A percentile compares a stretch with the other conserved stretches of the same genome.
These are phyloP conservation scores for Lycopodina hypogea DNA, from an alignment of 37 sponge, comb jelly and placozoan species.

Conservation along the genomic window DNA sequence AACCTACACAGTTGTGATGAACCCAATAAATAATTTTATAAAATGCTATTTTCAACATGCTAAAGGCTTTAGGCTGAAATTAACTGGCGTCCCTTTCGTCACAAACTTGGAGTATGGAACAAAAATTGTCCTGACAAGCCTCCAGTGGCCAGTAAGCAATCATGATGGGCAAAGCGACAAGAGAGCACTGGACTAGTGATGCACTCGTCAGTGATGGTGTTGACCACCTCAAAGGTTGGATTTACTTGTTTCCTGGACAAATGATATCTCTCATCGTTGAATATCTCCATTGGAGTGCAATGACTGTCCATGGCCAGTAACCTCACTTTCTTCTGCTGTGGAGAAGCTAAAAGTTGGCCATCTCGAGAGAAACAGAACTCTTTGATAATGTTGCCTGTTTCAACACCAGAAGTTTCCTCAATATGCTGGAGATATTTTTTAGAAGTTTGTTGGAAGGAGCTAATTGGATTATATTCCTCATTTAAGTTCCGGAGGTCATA, in stretches of 20 bases:
- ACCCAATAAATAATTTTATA: too few species aligned
- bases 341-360: constrained; percentile 54
- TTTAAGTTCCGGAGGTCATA: constrained; percentile 16
- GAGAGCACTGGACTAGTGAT: constrained; percentile 36
- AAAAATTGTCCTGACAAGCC: constrained; percentile 26
- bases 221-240: constrained; percentile 10
- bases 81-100: too few species aligned
- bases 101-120: constrained; percentile 45
- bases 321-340: constrained; percentile 20
- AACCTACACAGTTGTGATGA: too few species aligned
- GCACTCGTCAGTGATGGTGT: background rate
- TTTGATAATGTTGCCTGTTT: constrained; percentile 44
- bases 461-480: background rate
- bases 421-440: constrained; percentile 27
- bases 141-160: constrained; percentile 46
- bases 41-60: too few species aligned
- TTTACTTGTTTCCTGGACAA: background rate
- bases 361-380: constrained; percentile 55
- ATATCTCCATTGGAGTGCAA: constrained; percentile 38
- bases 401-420: constrained; percentile 29
- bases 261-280: constrained; percentile 29
- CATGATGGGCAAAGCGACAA: constrained; percentile 40
- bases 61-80: too few species aligned
- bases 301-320: constrained; percentile 31
- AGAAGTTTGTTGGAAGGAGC: background rate